Percentiles rank a stretch among this genome's conserved stretches.
phyloP scores from a whole-genome alignment of 2,113 vertebrate species.

The Orycteropus afer region DNA sequence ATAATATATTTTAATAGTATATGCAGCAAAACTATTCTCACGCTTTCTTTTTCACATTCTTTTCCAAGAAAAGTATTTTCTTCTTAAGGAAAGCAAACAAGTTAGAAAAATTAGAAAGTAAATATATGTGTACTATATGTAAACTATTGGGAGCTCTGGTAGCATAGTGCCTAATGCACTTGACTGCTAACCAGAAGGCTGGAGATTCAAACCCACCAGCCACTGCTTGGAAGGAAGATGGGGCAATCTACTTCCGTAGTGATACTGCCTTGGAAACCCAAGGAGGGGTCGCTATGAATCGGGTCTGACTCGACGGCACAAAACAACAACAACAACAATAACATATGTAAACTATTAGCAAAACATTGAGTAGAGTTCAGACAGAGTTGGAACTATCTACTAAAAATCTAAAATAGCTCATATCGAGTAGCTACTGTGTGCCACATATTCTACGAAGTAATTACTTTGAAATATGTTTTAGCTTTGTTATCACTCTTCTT shows the following conservation, averaged over 20 bases:
- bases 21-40: neutral
- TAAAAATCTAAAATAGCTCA: neutral
- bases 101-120: neutral
- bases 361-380: neutral
- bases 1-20: neutral
- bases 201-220: too few relatives aligned
- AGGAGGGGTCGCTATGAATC: too few relatives aligned
- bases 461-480: neutral
- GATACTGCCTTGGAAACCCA: too few relatives aligned
- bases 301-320: too few relatives aligned
- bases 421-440: neutral
- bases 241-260: too few relatives aligned
- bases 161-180: too few relatives aligned
- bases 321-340: too few relatives aligned
- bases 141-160: too few relatives aligned
- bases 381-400: neutral
- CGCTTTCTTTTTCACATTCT: neutral
- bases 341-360: neutral
- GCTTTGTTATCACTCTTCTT: neutral
- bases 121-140: neutral
- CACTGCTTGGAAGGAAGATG: too few relatives aligned
- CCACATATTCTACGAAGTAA: neutral
- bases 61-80: constrained; percentile 26
- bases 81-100: constrained; percentile 8
- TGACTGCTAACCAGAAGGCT: too few relatives aligned